Evolutionary conservation across 2,797 vertebrate species (phyloP).

Genomic region (Chelonia mydas): DNA sequence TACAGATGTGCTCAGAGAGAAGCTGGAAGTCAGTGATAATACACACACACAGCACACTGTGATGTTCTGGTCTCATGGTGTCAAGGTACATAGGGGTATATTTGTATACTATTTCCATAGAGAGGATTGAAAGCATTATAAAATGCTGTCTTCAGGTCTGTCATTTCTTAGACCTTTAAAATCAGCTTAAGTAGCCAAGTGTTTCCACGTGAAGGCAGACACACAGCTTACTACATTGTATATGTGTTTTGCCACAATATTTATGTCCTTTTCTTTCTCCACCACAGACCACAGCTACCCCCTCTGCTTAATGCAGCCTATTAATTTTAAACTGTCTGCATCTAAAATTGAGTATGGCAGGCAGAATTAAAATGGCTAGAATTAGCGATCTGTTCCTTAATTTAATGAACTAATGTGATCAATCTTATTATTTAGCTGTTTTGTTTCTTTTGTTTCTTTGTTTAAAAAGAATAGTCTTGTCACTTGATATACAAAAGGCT

Average conservation of each 20-base stretch:
- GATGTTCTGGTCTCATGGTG: background rate
- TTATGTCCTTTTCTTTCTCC: background rate
- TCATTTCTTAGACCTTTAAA: background rate
- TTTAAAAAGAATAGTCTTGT: background rate
- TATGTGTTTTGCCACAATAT: background rate
- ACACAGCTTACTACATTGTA: background rate
- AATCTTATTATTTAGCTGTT: fast-evolving
- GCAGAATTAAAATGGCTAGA: background rate
- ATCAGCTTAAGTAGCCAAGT: background rate
- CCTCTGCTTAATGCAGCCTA: background rate
- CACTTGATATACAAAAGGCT: background rate
- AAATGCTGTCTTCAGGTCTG: background rate
- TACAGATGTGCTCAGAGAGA: background rate
- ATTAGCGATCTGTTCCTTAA: background rate
- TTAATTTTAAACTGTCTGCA: background rate
- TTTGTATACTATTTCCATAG: background rate
- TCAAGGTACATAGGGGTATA: too few relatives aligned
- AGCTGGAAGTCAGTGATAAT: background rate
- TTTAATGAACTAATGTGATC: background rate
- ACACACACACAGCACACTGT: background rate
- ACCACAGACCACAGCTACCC: background rate
- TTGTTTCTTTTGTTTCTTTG: background rate
- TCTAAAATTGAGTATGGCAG: background rate
- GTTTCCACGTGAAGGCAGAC: background rate
- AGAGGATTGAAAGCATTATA: background rate